phyloP scores from a whole-genome alignment of 2,113 vertebrate genomes.

The Triplophysa tibetana region DNA sequence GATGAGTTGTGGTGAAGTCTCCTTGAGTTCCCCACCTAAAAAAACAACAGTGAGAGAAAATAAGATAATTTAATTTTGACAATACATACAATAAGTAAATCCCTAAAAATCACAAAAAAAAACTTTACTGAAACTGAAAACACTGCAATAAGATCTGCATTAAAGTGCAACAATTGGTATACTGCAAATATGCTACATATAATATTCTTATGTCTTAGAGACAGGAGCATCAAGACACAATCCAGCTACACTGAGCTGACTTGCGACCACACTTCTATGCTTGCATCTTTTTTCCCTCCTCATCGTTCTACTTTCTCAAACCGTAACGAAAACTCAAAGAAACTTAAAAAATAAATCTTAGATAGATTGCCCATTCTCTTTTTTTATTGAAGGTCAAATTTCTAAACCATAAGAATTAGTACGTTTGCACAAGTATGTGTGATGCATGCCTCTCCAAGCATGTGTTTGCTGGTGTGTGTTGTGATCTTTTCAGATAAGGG shows the following conservation, averaged over 20 bases:
- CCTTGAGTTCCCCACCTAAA: conserved; percentile 97
- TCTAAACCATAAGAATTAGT: background rate
- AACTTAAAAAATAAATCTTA: background rate
- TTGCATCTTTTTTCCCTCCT: background rate
- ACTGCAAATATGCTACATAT: too few species aligned
- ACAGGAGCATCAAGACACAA: too few species aligned
- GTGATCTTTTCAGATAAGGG: conserved; percentile 47
- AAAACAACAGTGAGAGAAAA: conserved; percentile 47
- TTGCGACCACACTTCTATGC: background rate
- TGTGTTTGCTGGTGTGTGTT: conserved; percentile 27
- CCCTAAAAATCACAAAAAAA: background rate
- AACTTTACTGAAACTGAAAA: too few species aligned
- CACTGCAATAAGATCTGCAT: too few species aligned
- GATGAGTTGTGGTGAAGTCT: conserved; percentile 95
- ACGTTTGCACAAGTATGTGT: background rate
- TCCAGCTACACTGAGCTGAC: background rate
- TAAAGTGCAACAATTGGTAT: background rate
- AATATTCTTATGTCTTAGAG: too few species aligned
- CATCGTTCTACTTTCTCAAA: background rate
- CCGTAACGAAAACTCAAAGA: too few species aligned
- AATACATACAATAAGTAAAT: too few species aligned
- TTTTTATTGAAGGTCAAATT: background rate
- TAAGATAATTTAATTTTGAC: background rate
- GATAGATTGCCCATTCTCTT: background rate
- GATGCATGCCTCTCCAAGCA: conserved; percentile 7